A percentile compares a stretch with the other conserved stretches of the same genome.
Evolutionary conservation across 2,113 vertebrate species (phyloP).

Genomic region (Callipepla californica): DNA sequence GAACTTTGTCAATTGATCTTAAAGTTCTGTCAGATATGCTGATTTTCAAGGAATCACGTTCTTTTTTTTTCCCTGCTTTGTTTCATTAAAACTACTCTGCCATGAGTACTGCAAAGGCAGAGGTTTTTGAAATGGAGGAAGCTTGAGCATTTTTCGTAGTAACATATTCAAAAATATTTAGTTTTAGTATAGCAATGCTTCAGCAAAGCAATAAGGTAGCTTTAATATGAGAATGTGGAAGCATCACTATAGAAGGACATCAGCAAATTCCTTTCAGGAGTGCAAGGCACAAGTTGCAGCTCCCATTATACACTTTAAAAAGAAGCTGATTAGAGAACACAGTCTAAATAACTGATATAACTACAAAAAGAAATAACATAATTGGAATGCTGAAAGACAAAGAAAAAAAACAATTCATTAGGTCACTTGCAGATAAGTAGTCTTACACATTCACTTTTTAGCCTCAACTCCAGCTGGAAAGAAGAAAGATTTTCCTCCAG

Average conservation of each 20-base stretch:
- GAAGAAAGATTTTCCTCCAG: background rate
- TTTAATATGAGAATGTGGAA: background rate
- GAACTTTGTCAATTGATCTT: conserved; percentile 21
- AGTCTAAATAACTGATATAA: background rate
- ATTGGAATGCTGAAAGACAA: background rate
- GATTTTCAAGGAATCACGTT: conserved; percentile 7
- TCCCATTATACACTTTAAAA: background rate
- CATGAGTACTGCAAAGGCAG: conserved; percentile 37
- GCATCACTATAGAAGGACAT: background rate
- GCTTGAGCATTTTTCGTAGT: background rate
- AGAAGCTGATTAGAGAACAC: background rate
- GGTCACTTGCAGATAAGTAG: background rate
- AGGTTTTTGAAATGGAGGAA: background rate
- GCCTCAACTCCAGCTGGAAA: background rate
- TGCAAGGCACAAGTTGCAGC: background rate
- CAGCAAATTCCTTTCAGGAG: background rate
- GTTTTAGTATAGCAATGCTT: background rate
- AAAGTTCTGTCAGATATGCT: background rate
- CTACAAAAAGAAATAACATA: background rate
- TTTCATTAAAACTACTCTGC: conserved; percentile 26
- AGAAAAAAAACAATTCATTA: background rate
- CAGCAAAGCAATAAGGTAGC: background rate
- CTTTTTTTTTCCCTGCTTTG: background rate
- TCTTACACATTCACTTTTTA: background rate
- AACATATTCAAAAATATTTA: conserved; percentile 1